Base-by-base conservation (phyloP, 1,140 invertebrate genomes). In the Cardiocondyla obscurior region DNA sequence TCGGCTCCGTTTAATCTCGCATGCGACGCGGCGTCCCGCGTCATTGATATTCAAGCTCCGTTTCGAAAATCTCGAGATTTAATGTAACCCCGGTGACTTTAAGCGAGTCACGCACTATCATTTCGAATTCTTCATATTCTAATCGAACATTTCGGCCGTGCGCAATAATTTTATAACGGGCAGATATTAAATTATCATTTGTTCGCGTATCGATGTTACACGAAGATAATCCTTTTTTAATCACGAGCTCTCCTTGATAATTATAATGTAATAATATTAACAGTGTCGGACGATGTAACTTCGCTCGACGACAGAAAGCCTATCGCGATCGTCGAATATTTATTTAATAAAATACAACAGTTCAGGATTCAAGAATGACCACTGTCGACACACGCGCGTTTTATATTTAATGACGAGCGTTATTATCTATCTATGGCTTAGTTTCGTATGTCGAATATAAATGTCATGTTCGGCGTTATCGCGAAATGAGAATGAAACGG, bases 31-130 rank as follows among this genome's bases (percentile, higher is more conserved):
- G n/a, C 19, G 3, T n/a, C 14, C 8, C 69, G 69, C 25, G 49
- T 8, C 36, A 60, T 58, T 74, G 49, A 74, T 74, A 74, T 74
- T 74, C 53, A 74, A 74, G 60, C 53, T 60, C 39, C 22, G 53
- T 74, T 74, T 60, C 36, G 36, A 74, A 74, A 60, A 74, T 74
- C 70, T 74, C 53, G 36, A 60, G 70, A 74, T 60, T 60, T 74
- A 60, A 60, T 60, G 70, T 60, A 73, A 25, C 51, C 53, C 16
- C 33, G 53, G 36, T 60, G 25, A 30, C 53, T 74, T 60, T 74
- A 74, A 30, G n/a, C 36, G 22, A 60, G 16, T 74, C 39, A 60
- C 53, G 70, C 70, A 25, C 25, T 42, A 44, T 60, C 53, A 42
- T 60, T 58, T 28, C 25, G 36, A 60, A 44, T 60, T 74, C 39